Percentiles rank a stretch among this genome's conserved stretches.
phyloP scores from a whole-genome alignment of 2,888 invertebrate genomes.

The Macaria liturata region DNA sequence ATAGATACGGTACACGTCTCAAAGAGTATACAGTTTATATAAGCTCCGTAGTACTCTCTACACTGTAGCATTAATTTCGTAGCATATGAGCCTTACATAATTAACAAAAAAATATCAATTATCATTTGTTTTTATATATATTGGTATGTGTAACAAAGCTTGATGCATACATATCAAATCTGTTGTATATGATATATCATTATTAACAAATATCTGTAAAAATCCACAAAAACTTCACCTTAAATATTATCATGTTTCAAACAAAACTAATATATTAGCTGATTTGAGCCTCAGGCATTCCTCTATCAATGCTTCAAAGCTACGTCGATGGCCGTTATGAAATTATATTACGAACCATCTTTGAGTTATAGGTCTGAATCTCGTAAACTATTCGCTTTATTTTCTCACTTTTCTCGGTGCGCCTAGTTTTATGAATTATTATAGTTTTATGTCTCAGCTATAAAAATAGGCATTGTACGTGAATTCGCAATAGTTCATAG shows the following conservation, averaged over 20 bases:
- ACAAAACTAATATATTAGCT: conserved; percentile 2
- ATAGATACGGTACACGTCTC: no score
- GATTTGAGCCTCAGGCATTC: conserved; percentile 2
- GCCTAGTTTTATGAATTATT: conserved; percentile 36
- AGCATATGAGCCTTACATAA: no score
- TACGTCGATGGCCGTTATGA: conserved; percentile 9
- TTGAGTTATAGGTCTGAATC: conserved; percentile 19
- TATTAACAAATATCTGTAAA: neutral
- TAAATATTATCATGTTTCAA: no score
- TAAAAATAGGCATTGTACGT: conserved; percentile 16
- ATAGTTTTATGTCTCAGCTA: conserved; percentile 32
- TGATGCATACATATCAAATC: no score
- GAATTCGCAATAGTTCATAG: conserved; percentile 18
- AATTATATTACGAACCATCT: conserved; percentile 17
- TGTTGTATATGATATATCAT: no score
- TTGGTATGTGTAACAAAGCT: no score
- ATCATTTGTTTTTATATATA: no score
- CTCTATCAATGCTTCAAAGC: conserved; percentile 11
- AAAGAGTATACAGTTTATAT: no score
- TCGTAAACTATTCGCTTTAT: conserved; percentile 39
- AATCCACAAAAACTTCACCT: no score
- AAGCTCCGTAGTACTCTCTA: no score
- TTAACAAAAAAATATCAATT: no score
- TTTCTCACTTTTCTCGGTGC: conserved; percentile 27
- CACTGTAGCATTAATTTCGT: no score